These are phyloP conservation scores for Takifugu flavidus DNA, from an alignment of 2,113 vertebrate genomes.

Conservation along the genomic window DNA sequence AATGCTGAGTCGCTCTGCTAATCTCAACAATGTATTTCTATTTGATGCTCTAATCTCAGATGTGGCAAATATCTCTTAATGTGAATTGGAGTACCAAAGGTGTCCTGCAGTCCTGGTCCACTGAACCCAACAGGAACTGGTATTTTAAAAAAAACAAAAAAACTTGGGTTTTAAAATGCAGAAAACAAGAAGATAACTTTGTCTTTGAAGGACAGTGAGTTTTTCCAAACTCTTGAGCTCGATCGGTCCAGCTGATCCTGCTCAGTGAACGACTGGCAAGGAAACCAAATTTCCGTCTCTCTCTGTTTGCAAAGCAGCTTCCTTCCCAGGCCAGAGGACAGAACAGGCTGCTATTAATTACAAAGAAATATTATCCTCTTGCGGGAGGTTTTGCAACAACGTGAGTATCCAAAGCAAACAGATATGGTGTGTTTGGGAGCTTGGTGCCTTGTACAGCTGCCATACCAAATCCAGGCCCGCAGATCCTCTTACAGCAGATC, in stretches of 20 bases:
- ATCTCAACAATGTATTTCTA: too few species aligned
- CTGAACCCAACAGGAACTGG: too few species aligned
- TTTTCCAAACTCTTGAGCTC: not conserved
- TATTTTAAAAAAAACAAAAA: too few species aligned
- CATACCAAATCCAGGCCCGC: slow-evolving; percentile 56
- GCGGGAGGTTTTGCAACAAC: slow-evolving; percentile 50
- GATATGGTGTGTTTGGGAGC: slow-evolving; percentile 55
- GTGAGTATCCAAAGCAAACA: slow-evolving; percentile 67
- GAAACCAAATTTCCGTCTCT: slow-evolving; percentile 52
- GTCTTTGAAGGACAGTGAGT: slow-evolving; percentile 1
- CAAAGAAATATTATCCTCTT: slow-evolving; percentile 62
- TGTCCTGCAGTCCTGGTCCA: too few species aligned
- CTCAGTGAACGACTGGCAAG: slow-evolving; percentile 25
- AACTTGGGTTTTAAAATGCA: too few species aligned
- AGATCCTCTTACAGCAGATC: slow-evolving; percentile 66
- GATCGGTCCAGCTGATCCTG: slow-evolving; percentile 39
- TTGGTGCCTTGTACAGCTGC: slow-evolving; percentile 60
- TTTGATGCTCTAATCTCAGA: too few species aligned
- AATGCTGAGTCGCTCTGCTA: too few species aligned
- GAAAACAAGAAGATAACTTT: not conserved
- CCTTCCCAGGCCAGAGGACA: slow-evolving; percentile 38
- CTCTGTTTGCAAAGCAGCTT: slow-evolving; percentile 41
- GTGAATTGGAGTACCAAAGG: too few species aligned
- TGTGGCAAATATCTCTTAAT: too few species aligned
- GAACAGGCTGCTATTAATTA: slow-evolving; percentile 62